Percentiles rank a stretch among this genome's conserved stretches.
These are phyloP conservation scores for Callimico goeldii DNA, from an alignment of 2,797 vertebrate species.

Conservation along the genomic window DNA sequence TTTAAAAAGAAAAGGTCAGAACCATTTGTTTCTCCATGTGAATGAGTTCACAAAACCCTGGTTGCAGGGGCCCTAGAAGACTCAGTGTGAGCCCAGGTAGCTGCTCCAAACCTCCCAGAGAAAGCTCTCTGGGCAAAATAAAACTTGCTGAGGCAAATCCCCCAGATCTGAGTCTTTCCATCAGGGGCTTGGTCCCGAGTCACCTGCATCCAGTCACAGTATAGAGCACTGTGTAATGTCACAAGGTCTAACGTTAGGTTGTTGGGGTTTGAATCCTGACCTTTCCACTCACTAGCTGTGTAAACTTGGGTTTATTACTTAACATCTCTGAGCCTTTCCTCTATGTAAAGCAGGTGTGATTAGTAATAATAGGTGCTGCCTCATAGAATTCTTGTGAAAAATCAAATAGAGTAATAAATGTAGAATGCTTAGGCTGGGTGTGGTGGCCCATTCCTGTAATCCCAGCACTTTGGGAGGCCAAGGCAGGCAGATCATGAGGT, in stretches of 20 bases:
- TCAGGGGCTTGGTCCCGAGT: neutral
- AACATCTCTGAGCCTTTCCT: neutral
- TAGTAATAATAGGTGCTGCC: neutral
- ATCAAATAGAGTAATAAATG: neutral
- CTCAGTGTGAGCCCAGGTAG: neutral
- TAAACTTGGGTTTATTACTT: neutral
- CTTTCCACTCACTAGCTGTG: neutral
- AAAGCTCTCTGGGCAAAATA: neutral
- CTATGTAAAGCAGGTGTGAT: neutral
- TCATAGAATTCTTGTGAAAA: neutral
- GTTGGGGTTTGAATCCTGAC: neutral
- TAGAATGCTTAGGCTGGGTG: neutral
- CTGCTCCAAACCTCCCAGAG: neutral
- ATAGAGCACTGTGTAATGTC: neutral
- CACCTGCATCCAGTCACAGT: neutral
- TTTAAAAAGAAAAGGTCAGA: slow-evolving; percentile 65
- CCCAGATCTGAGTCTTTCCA: neutral
- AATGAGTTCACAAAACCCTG: slow-evolving; percentile 51
- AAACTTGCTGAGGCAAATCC: neutral
- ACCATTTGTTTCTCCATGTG: slow-evolving; percentile 39
- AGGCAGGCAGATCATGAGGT: no score
- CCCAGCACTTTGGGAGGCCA: no score
- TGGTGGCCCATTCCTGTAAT: no score
- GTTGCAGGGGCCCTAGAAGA: neutral
- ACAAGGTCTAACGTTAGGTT: neutral